Percentiles rank a stretch among this genome's conserved stretches.
Evolutionary conservation across 2,797 vertebrate genomes (phyloP).

Genomic region (Buceros bicornis): DNA sequence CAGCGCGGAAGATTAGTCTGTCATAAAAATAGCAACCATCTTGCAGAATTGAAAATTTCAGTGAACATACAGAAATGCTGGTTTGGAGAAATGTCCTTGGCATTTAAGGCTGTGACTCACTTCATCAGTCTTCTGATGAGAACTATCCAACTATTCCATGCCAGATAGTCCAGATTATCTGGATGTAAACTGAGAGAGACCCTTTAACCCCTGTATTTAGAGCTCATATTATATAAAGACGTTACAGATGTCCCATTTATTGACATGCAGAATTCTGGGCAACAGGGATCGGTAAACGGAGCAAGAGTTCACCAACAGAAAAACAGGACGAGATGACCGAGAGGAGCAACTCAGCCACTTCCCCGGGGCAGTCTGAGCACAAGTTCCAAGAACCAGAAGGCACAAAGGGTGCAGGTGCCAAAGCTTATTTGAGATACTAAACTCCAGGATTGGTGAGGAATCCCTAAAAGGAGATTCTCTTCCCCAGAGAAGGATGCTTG

Average conservation of each 20-base stretch:
- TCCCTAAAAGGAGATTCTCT: neutral
- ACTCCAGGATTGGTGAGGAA: neutral
- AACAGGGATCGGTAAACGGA: neutral
- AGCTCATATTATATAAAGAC: neutral
- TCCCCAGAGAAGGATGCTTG: neutral
- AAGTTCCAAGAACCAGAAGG: neutral
- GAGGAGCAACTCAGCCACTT: neutral
- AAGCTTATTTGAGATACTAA: neutral
- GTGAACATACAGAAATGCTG: neutral
- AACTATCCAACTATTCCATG: neutral
- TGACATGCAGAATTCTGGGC: neutral
- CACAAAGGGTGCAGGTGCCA: neutral
- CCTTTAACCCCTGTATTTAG: neutral
- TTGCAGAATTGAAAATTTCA: neutral
- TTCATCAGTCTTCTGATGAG: neutral
- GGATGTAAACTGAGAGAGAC: neutral
- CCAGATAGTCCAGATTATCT: neutral
- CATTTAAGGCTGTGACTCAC: conserved; percentile 30
- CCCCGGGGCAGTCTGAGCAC: neutral
- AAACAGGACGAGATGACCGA: neutral
- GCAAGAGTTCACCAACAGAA: neutral
- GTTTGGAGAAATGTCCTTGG: neutral
- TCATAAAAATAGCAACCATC: neutral
- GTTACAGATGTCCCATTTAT: neutral
- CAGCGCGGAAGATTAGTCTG: neutral